A percentile compares a stretch with the other conserved stretches of the same genome.
These are phyloP conservation scores for Tadarida brasiliensis DNA, from an alignment of 2,797 vertebrate genomes.

Conservation along the genomic window DNA sequence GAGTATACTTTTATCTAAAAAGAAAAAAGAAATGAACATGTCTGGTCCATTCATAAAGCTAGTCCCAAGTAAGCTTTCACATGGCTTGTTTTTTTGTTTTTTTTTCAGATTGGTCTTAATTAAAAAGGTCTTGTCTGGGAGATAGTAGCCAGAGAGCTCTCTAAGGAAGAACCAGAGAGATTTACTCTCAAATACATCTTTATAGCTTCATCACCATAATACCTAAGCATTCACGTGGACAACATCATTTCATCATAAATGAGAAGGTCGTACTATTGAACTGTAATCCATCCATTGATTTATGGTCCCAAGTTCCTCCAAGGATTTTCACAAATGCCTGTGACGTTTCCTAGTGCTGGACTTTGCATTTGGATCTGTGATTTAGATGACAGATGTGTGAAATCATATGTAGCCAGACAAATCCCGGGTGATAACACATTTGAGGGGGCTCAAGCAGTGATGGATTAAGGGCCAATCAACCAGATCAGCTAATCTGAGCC, in stretches of 20 bases:
- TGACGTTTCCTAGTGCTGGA: slow-evolving; percentile 74
- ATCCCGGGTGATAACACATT: slow-evolving; percentile 78
- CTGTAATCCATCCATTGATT: slow-evolving; percentile 83
- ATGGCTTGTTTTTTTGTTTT: neutral
- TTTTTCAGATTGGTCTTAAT: slow-evolving; percentile 42
- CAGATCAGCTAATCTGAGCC: slow-evolving; percentile 82
- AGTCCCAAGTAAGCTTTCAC: slow-evolving; percentile 20
- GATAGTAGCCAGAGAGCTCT: neutral
- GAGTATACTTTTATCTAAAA: neutral
- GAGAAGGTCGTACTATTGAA: slow-evolving; percentile 76
- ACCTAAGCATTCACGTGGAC: slow-evolving; percentile 66
- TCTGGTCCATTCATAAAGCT: neutral
- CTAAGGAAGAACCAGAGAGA: slow-evolving; percentile 40
- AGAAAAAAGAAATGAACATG: neutral
- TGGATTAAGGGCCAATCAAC: slow-evolving; percentile 83
- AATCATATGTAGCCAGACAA: slow-evolving; percentile 83
- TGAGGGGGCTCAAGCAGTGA: slow-evolving; percentile 76
- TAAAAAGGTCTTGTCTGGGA: slow-evolving; percentile 49
- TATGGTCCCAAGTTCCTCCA: slow-evolving; percentile 77
- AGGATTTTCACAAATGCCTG: slow-evolving; percentile 81
- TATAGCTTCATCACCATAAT: slow-evolving; percentile 68
- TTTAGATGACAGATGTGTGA: slow-evolving; percentile 84
- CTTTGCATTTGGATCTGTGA: slow-evolving; percentile 83
- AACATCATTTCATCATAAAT: slow-evolving; percentile 80
- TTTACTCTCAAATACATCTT: slow-evolving; percentile 67